Conservation (phyloP, 2,888 invertebrate species). For the Tetramorium bicarinatum region DNA sequence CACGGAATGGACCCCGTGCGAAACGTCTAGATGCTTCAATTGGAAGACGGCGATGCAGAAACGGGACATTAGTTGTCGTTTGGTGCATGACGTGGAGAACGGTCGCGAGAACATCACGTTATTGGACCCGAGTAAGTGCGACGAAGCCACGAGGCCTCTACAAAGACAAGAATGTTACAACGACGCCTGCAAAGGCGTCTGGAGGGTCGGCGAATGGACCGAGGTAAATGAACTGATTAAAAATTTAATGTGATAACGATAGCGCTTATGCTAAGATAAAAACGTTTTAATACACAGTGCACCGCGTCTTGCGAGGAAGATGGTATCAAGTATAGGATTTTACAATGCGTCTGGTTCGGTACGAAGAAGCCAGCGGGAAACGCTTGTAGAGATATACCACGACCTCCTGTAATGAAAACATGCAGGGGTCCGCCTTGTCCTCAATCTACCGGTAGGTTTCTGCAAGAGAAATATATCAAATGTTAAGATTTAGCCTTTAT, state of each 20-base stretch:
- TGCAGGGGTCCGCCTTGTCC: constrained; percentile 92
- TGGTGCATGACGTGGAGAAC: constrained; percentile 86
- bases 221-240: constrained; percentile 88
- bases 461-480: constrained; percentile 60
- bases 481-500: neutral
- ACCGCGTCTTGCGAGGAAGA: constrained; percentile 93
- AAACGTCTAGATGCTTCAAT: constrained; percentile 91
- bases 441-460: constrained; percentile 81
- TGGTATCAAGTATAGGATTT: constrained; percentile 95
- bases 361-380: constrained; percentile 94
- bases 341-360: constrained; percentile 97
- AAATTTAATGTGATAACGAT: neutral
- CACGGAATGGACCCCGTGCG: constrained; percentile 91
- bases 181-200: constrained; percentile 94
- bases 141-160: constrained; percentile 91
- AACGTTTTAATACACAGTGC: constrained; percentile 88
- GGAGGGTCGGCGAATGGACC: constrained; percentile 97
- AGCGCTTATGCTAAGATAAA: neutral
- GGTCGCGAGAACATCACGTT: constrained; percentile 87
- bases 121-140: constrained; percentile 89
- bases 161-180: constrained; percentile 93
- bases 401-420: constrained; percentile 92
- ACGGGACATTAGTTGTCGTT: constrained; percentile 89
- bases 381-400: constrained; percentile 92
- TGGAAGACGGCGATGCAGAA: constrained; percentile 93